Conservation (phyloP, 1,140 invertebrate genomes). For the Drosophila eugracilis region DNA sequence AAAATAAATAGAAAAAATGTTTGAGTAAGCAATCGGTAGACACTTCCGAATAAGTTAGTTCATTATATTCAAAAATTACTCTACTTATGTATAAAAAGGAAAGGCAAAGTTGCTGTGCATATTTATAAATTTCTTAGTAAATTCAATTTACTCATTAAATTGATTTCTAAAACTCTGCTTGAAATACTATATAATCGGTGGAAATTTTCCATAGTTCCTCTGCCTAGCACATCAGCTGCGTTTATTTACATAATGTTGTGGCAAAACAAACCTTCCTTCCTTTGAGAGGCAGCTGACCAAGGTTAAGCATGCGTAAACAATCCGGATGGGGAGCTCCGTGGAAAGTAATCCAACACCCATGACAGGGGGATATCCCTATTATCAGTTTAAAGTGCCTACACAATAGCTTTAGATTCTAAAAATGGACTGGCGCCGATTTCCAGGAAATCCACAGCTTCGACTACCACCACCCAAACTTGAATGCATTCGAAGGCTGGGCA, state of each 20-base stretch:
- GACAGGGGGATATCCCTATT: background rate
- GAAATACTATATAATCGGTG: conserved; percentile 5
- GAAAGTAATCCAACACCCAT: conserved; percentile 14
- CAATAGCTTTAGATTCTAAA: background rate
- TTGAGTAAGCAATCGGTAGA: no score
- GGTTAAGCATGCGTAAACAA: conserved; percentile 53
- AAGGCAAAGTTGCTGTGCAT: no score
- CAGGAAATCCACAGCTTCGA: conserved; percentile 14
- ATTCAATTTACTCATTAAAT: background rate
- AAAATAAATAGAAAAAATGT: background rate
- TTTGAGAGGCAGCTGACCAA: conserved; percentile 18
- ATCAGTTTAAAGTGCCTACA: conserved; percentile 9
- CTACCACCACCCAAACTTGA: background rate
- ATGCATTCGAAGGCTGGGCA: conserved; percentile 9
- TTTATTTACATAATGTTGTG: conserved; percentile 62
- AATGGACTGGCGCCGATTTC: conserved; percentile 24
- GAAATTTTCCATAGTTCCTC: conserved; percentile 47
- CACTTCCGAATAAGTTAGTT: no score
- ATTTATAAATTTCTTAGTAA: no score
- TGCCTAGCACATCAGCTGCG: conserved; percentile 18
- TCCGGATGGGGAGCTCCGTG: background rate
- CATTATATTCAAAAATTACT: no score
- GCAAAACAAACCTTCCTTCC: conserved; percentile 30
- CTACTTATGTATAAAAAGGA: no score
- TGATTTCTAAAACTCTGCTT: background rate